These are phyloP conservation scores for Bombyx mori DNA, from an alignment of 1,140 invertebrate genomes.

Conservation along the genomic window DNA sequence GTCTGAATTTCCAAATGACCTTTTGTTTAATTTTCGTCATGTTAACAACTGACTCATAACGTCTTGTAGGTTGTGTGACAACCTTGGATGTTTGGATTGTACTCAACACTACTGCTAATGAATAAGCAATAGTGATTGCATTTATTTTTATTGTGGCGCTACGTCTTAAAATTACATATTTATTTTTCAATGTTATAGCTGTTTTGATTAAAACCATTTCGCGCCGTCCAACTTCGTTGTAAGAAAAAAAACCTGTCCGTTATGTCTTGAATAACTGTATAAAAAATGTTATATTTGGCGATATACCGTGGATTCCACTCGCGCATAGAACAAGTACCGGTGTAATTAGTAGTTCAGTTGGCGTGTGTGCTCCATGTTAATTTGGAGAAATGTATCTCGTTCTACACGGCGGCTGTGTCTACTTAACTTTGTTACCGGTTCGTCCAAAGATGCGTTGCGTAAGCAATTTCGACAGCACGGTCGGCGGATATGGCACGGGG, in stretches of 20 bases:
- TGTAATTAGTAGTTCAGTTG: constrained; percentile 7
- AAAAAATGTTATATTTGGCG: background rate
- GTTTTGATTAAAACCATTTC: too few relatives aligned
- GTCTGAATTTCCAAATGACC: constrained; percentile 21
- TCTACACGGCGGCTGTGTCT: constrained; percentile 21
- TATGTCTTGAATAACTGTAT: too few relatives aligned
- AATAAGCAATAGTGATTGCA: background rate
- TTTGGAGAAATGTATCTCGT: constrained; percentile 22
- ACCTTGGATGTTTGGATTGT: constrained; percentile 27
- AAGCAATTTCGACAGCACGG: constrained; percentile 57
- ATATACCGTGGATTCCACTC: too few relatives aligned
- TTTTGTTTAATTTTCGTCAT: constrained; percentile 22
- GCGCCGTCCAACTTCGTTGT: too few relatives aligned
- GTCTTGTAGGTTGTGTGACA: constrained; percentile 22
- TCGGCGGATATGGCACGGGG: constrained; percentile 63
- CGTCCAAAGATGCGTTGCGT: constrained; percentile 47
- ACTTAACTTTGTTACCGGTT: constrained; percentile 40
- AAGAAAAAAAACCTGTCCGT: too few relatives aligned
- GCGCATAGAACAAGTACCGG: background rate
- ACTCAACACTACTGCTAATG: constrained; percentile 3
- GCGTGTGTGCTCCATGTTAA: constrained; percentile 7
- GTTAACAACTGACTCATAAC: constrained; percentile 15
- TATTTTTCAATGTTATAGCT: too few relatives aligned
- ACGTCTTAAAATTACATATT: too few relatives aligned
- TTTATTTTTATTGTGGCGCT: too few relatives aligned